phyloP scores from a whole-genome alignment of 2,797 vertebrate genomes.

The Agapornis canus region DNA sequence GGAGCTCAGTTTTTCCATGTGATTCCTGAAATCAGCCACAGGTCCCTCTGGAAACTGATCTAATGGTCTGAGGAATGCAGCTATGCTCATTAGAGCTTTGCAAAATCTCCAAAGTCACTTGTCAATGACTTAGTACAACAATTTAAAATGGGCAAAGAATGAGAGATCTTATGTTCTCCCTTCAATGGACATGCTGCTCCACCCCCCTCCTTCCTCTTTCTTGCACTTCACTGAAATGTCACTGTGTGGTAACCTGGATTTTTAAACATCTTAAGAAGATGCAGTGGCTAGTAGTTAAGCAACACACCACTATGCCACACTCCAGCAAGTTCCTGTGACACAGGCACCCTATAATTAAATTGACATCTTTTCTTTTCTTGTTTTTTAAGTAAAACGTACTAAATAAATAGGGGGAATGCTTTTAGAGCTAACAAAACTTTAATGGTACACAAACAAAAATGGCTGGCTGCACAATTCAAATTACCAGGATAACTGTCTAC shows the following conservation, averaged over 20 bases:
- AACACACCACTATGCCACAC: background rate
- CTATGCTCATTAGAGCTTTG: slow-evolving; percentile 67
- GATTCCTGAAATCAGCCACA: slow-evolving; percentile 73
- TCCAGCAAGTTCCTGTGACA: background rate
- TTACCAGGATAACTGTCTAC: background rate
- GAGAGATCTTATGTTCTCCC: background rate
- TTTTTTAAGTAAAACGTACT: background rate
- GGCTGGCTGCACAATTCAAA: background rate
- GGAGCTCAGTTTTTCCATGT: slow-evolving; percentile 79
- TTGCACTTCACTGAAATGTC: background rate
- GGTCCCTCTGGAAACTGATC: slow-evolving; percentile 80
- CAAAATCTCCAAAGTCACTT: slow-evolving; percentile 63
- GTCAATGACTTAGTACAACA: slow-evolving; percentile 49
- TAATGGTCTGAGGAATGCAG: slow-evolving; percentile 78
- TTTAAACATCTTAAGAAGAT: background rate
- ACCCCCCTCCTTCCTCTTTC: background rate
- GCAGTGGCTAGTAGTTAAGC: background rate
- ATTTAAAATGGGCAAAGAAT: slow-evolving; percentile 47
- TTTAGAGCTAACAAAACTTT: background rate
- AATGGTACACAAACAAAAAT: background rate
- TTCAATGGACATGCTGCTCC: slow-evolving; percentile 44
- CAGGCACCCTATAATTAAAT: background rate
- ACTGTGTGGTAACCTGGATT: background rate
- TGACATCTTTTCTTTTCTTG: background rate
- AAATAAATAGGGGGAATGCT: background rate